phyloP scores from a whole-genome alignment of 2,113 vertebrate species.

The Platanista minor region DNA sequence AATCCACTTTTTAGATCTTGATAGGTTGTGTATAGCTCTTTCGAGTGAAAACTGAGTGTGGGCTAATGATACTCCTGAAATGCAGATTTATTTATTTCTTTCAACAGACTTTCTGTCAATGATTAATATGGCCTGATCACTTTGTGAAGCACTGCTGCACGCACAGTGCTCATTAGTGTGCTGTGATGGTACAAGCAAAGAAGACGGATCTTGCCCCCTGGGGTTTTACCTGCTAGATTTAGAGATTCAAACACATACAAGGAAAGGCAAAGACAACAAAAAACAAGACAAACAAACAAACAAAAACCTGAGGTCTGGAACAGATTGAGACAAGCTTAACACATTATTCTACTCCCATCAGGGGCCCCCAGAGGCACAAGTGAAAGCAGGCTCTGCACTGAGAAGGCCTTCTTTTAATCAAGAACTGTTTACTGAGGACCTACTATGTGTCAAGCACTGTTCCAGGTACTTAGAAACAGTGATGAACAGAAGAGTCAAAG shows the following conservation, averaged over 20 bases:
- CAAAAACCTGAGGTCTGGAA: not conserved
- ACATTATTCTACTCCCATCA: not conserved
- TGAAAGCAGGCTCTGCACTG: not conserved
- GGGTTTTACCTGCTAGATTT: not conserved
- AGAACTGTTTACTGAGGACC: not conserved
- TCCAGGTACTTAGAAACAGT: not conserved
- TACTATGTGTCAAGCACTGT: not conserved
- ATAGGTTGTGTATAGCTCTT: not conserved
- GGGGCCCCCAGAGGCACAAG: not conserved
- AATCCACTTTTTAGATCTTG: not conserved
- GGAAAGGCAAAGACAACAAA: not conserved
- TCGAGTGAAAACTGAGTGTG: not conserved
- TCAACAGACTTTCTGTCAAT: not conserved
- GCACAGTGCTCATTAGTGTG: not conserved
- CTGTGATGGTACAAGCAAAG: not conserved
- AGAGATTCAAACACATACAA: not conserved
- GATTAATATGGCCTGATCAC: not conserved
- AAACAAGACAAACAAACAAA: not conserved
- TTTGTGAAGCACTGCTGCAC: not conserved
- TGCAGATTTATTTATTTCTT: not conserved
- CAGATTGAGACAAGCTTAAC: not conserved
- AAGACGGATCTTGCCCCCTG: not conserved
- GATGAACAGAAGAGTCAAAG: not conserved
- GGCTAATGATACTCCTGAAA: not conserved
- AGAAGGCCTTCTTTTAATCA: not conserved